Evolutionary conservation across 1,140 invertebrate genomes (phyloP), one percentile per base, ranked within the genome.

Genomic region (Reticulitermes speratus): DNA sequence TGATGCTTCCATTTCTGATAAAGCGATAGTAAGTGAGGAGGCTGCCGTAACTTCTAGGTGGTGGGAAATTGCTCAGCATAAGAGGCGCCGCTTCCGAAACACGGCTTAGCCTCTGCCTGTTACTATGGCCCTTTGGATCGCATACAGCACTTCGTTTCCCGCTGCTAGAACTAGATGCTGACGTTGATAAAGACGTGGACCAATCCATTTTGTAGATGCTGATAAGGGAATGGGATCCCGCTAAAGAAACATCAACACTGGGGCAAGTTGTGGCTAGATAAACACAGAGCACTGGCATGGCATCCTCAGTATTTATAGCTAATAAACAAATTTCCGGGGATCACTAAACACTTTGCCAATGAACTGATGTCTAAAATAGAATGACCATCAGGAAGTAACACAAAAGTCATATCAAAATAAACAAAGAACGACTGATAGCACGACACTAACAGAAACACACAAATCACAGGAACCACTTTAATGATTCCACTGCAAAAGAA

Each of bases 151-250:
- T 75, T 75, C n/a, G 65, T 0, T 75, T 75, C 25, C 65, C 25
- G 65, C 65, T 75, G 65, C 65, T 75, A 75, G 65, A 75, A 75
- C 65, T 75, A 75, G 65, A 75, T 16, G 65, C 7, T n/a, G 65
- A 75, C 65, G 6, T 30, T 9, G 25, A 75, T 30, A 25, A 75
- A n/a, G 65, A 75, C 65, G 14, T 3, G n/a, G 65, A 30, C 65
- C 65, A 75, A 8, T 75, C 65, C 65, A 75, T 75, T 8, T 11
- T 14, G 65, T 3, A 75, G 25, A 30, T 25, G 25, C n/a, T n/a
- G 65, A 3, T 75, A 75, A 25, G n/a, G 3, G 8, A 30, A 75
- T 2, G n/a, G 52, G 14, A 55, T 16, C 52, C 52, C 52, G 19
- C 14, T 48, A 14, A 16, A 55, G 19, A 55, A 5, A 75, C 65